Base-by-base conservation (phyloP, 2,797 vertebrate genomes). In the Heterohyrax brucei region DNA sequence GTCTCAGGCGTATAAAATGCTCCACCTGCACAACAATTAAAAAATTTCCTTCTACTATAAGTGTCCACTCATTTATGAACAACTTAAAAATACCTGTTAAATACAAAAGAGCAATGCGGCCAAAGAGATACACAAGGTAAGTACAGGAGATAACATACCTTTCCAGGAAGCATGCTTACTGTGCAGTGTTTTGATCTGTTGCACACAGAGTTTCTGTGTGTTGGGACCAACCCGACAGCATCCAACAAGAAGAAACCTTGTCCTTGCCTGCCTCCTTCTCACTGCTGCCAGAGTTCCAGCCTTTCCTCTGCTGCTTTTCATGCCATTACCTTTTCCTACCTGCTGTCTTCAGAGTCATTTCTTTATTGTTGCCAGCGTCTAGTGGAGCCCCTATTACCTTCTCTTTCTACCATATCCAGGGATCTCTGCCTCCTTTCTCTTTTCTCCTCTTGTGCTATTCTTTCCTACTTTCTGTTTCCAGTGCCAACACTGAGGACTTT, bases 1-100 rank as follows among this genome's bases (percentile, higher is more conserved):
- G 99, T 99, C 98, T 99, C 99, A 5, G 99, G 99, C 80, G 99
- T 99, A 97, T 99, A 99, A 98, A 99, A 99, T 0, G 99, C 99
- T 97, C 99, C 99, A 93, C 99, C 99, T 99, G 96, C 93, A 96
- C 95, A 96, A 94, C 64, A 72, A 97, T 72, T 62, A 96, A 82
- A 93, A 92, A 92, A 62, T 92, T 72, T 80, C 7, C 72, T 93
- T 79, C 75, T 66, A 80, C 82, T 93, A 53, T 18, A 91, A 26
- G 13, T 88, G 77, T 28, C 86, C 70, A 84, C 33, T 82, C 68
- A 83, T 46, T 86, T 59, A 87, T 21, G 46, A 83, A 89, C 14
- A 76, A 88, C 24, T 87, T 91, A 84, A 89, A 96, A 86, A 81
- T 89, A 86, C 0, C 53, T 28, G 24, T 66, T 89, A 56, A 26